Evolutionary conservation across 1,140 invertebrate genomes (phyloP), one percentile per base, ranked within the genome.

Genomic region (Nebria ingens): DNA sequence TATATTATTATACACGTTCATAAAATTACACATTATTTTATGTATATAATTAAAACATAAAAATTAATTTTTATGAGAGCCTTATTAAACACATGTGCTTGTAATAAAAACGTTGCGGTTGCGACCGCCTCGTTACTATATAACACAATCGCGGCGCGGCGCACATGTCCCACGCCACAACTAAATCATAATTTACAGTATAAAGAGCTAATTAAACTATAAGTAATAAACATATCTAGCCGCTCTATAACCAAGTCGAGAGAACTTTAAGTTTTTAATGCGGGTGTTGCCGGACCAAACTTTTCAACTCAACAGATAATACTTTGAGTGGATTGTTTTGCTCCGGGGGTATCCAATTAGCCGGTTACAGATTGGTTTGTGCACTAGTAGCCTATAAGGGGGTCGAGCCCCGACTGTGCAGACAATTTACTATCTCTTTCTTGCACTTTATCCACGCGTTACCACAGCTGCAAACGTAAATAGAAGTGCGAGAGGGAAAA

Each of bases 311-410:
- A 17, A 45, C 40, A 45, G 40, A 45, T 45, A 45, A 45, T 45
- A 45, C 40, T 45, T 45, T 45, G 40, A 45, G 40, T 45, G 40
- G 40, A 45, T 45, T 45, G 40, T 45, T 45, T 45, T 45, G 40
- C 9, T 45, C 40, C 15, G 25, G 17, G 6, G 40, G 40, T 45
- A 45, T 45, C 40, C 40, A 45, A 45, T 45, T 45, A 45, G 40
- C 40, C 15, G 40, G 40, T 3, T 45, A 45, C 40, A 45, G 40
- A 45, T 45, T 45, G 40, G 40, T 45, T 45, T 45, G 40, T 45
- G 40, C 25, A 9, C 6, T n/a, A n/a, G n/a, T n/a, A n/a, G n/a
- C n/a, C n/a, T 34, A n/a, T n/a, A 34, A 34, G 25, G 25, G 25
- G 25, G n/a, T 9, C 6, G 25, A 34, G n/a, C n/a, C n/a, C n/a